Evolutionary conservation across 2,113 vertebrate species (phyloP), one percentile per base, ranked within the genome.

Genomic region (Cercocebus atys): DNA sequence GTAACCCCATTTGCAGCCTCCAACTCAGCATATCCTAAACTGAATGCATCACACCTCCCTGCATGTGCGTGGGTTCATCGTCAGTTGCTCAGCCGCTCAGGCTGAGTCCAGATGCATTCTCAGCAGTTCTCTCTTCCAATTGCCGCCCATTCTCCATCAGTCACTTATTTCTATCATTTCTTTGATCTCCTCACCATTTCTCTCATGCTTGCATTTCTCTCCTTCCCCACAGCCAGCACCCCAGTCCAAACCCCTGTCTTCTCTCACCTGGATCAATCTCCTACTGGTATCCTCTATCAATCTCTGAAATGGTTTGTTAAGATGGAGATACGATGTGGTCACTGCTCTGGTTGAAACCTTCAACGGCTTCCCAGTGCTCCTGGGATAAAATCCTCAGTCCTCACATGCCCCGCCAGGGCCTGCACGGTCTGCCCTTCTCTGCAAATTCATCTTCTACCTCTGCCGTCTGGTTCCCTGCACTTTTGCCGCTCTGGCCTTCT

Each of bases 1-100:
- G 47, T 78, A 83, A 64, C 47, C 55, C 40, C 73, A 35, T 50
- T 66, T 50, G 79, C 32, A 61, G 16, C 43, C 90, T 64, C 68
- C 22, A 59, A 68, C 50, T 66, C 43, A 35, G 79, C 3, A 0
- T 18, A 35, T 90, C 57, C 72, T 61, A 47, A 23, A 79, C 5
- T 20, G 87, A 86, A 43, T 2, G 8, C n/a, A 0, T 17, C 6
- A 0, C 4, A 0, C 13, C 27, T 8, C 55, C 45, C 59, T 40
- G 6, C 72, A 0, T 1, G 20, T 27, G 47, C 64, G 45, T 6
- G 11, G 22, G 7, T 18, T 43, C 17, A 8, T 17, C 25, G 72
- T 11, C 72, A 35, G 25, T 8, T 43, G n/a, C 3, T 18, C 57
- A 8, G 45, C 6, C 0, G 57, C 40, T 83, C 70, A 45, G 70